Evolutionary conservation across 1,140 invertebrate species (phyloP).

Genomic region (Pachypsylla venusta): DNA sequence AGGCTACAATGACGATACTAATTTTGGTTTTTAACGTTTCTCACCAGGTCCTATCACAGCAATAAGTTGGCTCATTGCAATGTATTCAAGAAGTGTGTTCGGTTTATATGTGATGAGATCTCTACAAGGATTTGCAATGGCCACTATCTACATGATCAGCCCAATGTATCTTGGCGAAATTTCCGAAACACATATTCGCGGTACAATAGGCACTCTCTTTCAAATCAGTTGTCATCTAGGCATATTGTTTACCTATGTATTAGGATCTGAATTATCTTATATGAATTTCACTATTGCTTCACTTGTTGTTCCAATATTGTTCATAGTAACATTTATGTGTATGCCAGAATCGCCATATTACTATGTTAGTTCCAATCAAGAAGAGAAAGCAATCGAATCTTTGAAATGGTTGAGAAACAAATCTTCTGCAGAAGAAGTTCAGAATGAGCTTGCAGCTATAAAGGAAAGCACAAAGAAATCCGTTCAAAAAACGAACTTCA

Average conservation of each 20-base stretch:
- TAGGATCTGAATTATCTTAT: constrained; percentile 33
- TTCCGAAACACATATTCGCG: constrained; percentile 19
- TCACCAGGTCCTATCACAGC: constrained; percentile 24
- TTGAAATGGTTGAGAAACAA: constrained; percentile 19
- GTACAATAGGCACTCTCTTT: constrained; percentile 13
- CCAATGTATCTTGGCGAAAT: constrained; percentile 47
- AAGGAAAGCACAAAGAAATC: not conserved
- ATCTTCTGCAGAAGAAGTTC: constrained; percentile 17
- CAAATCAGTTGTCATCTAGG: constrained; percentile 13
- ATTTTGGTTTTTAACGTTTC: too few relatives aligned
- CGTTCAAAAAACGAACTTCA: not conserved
- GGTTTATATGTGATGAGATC: constrained; percentile 21
- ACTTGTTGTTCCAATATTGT: constrained; percentile 23
- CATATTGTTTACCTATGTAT: constrained; percentile 24
- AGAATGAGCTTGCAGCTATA: constrained; percentile 14
- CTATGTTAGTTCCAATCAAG: constrained; percentile 14
- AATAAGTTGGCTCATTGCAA: constrained; percentile 28
- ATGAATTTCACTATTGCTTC: constrained; percentile 12
- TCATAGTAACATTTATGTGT: constrained; percentile 24
- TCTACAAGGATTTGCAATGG: constrained; percentile 30
- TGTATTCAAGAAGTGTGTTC: constrained; percentile 32
- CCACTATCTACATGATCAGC: constrained; percentile 44
- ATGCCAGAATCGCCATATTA: constrained; percentile 32
- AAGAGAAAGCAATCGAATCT: constrained; percentile 16
- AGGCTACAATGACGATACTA: too few relatives aligned